Evolutionary conservation across 92 coral and sea anemone species (phyloP), one percentile per base, ranked within the genome.

Genomic region (Micromussa lordhowensis): DNA sequence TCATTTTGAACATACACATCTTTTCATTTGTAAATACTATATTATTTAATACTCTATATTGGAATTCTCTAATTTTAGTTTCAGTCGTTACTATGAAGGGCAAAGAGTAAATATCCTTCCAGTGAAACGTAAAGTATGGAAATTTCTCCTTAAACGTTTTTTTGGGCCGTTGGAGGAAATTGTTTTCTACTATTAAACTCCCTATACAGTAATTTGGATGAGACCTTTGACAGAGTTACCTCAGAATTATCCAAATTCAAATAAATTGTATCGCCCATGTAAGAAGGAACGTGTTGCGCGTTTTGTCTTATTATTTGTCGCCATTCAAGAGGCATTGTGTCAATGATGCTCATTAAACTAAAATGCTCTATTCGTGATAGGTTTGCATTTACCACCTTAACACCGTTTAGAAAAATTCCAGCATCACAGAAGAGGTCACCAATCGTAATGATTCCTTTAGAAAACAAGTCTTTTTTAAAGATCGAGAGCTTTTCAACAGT

Each of bases 21-120:
- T 79, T 79, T 31, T 54, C 82, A 55, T 79, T 79, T 79, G 82
- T 79, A 79, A 79, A 79, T 15, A 79, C 82, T 22, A 79, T 53
- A 79, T 55, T 53, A 55, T 53, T 79, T 34, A 79, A 58, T 26
- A 79, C n/a, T 79, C 54, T 53, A 79, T 53, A 79, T 19, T 79
- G 70, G 29, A 79, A 79, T 51, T 79, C 82, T n/a, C 66, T 28
- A 29, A 79, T 53, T 55, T 58, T 79, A 58, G 66, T 53, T 58
- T 55, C 82, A 26, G 32, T 53, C 26, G 82, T 79, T 17, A 55
- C 69, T 26, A 14, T 28, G 18, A 79, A 79, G 5, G 82, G 69
- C n/a, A 79, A 79, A 28, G 82, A 79, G n/a, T 79, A 79, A 17
- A 53, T 30, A 36, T 55, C 32, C n/a, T 55, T 79, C 82, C 82